Evolutionary conservation across 2,888 invertebrate species (phyloP).

Genomic region (Xylophagus ater): DNA sequence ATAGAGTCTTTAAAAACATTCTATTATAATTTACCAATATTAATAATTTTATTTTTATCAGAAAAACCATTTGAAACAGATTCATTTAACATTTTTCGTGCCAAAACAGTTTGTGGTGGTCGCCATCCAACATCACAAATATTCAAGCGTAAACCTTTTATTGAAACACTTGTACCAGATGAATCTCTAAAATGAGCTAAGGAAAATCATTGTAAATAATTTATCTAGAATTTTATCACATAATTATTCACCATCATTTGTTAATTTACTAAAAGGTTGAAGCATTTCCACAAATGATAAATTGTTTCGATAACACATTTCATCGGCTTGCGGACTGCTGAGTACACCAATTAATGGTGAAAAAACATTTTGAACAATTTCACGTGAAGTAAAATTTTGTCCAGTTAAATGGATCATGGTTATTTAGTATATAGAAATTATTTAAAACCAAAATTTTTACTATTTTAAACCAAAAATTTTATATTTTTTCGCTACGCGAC

Average conservation of each 20-base stretch:
- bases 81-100: slow-evolving; percentile 75
- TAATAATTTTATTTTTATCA: slow-evolving; percentile 45
- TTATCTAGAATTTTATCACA: neutral
- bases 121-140: slow-evolving; percentile 72
- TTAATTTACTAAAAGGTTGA: slow-evolving; percentile 75
- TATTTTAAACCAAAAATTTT: too few relatives aligned
- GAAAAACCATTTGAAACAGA: slow-evolving; percentile 54
- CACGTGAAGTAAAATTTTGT: slow-evolving; percentile 59
- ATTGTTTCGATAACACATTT: slow-evolving; percentile 80
- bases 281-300: slow-evolving; percentile 79
- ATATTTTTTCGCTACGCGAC: too few relatives aligned
- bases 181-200: slow-evolving; percentile 77
- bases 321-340: slow-evolving; percentile 71
- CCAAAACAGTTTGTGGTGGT: slow-evolving; percentile 70
- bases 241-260: slow-evolving; percentile 52
- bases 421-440: too few relatives aligned
- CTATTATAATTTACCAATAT: slow-evolving; percentile 43
- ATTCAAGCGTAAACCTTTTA: slow-evolving; percentile 67
- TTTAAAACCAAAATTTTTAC: too few relatives aligned
- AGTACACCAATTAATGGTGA: slow-evolving; percentile 81
- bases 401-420: slow-evolving; percentile 44
- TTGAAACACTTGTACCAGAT: slow-evolving; percentile 56
- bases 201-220: neutral
- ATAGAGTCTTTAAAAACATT: too few relatives aligned
- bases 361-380: slow-evolving; percentile 83